Evolutionary conservation across 2,113 vertebrate genomes (phyloP).

Genomic region (Alces alces): DNA sequence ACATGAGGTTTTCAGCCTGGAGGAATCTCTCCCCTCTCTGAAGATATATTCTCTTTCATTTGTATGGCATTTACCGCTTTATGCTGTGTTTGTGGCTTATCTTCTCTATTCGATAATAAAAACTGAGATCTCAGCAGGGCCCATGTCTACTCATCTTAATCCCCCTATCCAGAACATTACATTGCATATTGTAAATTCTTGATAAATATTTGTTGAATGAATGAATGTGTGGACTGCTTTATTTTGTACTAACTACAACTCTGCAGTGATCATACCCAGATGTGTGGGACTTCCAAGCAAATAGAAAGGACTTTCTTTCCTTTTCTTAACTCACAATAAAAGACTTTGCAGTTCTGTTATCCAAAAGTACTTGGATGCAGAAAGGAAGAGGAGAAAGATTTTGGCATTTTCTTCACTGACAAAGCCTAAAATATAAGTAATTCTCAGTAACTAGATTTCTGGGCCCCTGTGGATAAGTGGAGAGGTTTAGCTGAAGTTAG

Average conservation of each 20-base stretch:
- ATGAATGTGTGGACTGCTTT: neutral
- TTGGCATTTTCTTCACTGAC: neutral
- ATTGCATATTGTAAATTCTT: neutral
- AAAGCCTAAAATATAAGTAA: neutral
- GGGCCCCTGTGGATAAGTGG: neutral
- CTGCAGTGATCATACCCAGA: neutral
- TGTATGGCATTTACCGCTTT: neutral
- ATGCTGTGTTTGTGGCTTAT: neutral
- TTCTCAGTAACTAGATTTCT: neutral
- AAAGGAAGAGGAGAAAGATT: constrained; percentile 12
- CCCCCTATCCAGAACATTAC: neutral
- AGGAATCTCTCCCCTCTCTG: neutral
- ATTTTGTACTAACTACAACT: neutral
- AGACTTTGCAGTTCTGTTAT: neutral
- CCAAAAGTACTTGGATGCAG: neutral
- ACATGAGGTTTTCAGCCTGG: neutral
- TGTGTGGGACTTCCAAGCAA: neutral
- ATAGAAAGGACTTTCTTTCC: neutral
- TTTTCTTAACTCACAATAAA: constrained; percentile 10
- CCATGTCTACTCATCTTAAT: neutral
- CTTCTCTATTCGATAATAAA: neutral
- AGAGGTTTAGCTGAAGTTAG: neutral
- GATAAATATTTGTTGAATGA: neutral
- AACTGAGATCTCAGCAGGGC: neutral
- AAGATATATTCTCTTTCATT: neutral